Evolutionary conservation across 2,113 vertebrate species (phyloP), one percentile per base, ranked within the genome.

Genomic region (Pseudopodoces humilis): DNA sequence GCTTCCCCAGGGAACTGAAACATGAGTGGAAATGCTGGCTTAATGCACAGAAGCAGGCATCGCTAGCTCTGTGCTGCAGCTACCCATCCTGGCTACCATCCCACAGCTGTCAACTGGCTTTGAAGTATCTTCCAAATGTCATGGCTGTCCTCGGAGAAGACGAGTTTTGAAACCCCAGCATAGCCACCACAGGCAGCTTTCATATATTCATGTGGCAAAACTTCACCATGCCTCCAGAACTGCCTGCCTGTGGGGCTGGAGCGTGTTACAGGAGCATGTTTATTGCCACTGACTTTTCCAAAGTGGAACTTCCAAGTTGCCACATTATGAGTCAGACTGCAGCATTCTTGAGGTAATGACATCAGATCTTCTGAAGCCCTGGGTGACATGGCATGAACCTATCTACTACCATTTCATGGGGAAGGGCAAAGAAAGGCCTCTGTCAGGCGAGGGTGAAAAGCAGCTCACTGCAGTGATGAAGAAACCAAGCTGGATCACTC

Each of bases 121-220:
- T 58, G 76, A 96, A 92, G 94, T 81, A 53, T 86, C 84, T 72
- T 95, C 91, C 94, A 81, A 74, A 91, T 87, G 80, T 56, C 58
- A 46, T 17, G 44, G 13, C 10, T 94, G 82, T 90, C 83, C 92
- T 86, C 55, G 58, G 52, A 96, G 79, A 95, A 96, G 60, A 39
- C 2, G 17, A 78, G 47, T 64, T 75, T 86, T 91, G 94, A 93
- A 96, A 94, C 33, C 82, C 74, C 86, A 94, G 91, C 35, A 30
- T 0, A 94, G 94, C 35, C 89, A 90, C 84, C 68, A 75, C 46
- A 49, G 82, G 83, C 44, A 10, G 62, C 39, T 91, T 94, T 91
- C 46, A 63, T 0, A 17, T 4, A 10, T 75, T 94, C 83, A 70
- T 78, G 94, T 58, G 56, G 93, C 47, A 93, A 46, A 96, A 96